Evolutionary conservation across 1,140 invertebrate species (phyloP).

Genomic region (Cyphomyrmex costatus): DNA sequence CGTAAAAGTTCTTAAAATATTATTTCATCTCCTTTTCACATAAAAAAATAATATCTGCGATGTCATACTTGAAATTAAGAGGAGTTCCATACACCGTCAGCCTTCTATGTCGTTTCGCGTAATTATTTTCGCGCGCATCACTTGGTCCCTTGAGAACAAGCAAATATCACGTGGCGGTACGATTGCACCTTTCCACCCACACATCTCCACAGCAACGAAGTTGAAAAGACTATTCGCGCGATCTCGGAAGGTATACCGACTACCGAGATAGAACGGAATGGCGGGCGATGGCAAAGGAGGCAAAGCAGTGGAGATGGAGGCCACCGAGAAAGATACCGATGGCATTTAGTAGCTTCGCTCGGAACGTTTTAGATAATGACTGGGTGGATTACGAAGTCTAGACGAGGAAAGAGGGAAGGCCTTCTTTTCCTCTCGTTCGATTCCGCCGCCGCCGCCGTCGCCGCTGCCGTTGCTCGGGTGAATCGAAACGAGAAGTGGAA

Average conservation of each 20-base stretch:
- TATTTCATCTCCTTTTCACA: background rate
- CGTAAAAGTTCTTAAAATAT: background rate
- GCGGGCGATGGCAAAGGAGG: slow-evolving; percentile 56
- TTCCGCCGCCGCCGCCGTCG: slow-evolving; percentile 35
- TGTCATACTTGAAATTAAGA: slow-evolving; percentile 30
- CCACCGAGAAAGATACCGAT: slow-evolving; percentile 75
- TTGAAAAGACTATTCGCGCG: slow-evolving; percentile 26
- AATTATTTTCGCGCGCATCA: slow-evolving; percentile 38
- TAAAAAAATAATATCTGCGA: background rate
- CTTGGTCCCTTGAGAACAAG: slow-evolving; percentile 29
- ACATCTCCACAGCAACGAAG: background rate
- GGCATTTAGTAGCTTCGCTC: slow-evolving; percentile 75
- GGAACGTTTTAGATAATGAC: slow-evolving; percentile 78
- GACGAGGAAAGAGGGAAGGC: slow-evolving; percentile 39
- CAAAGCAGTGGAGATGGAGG: slow-evolving; percentile 21
- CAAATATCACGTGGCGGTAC: slow-evolving; percentile 15
- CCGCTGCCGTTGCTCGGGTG: background rate
- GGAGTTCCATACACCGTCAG: background rate
- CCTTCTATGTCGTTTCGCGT: background rate
- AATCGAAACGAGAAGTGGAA: background rate
- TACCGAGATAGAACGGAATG: slow-evolving; percentile 41
- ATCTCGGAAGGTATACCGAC: slow-evolving; percentile 57
- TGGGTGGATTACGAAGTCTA: slow-evolving; percentile 59
- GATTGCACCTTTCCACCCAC: slow-evolving; percentile 11
- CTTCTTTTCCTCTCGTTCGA: slow-evolving; percentile 69